Evolutionary conservation across 2,888 invertebrate species (phyloP).

Genomic region (Dioctria rufipes): DNA sequence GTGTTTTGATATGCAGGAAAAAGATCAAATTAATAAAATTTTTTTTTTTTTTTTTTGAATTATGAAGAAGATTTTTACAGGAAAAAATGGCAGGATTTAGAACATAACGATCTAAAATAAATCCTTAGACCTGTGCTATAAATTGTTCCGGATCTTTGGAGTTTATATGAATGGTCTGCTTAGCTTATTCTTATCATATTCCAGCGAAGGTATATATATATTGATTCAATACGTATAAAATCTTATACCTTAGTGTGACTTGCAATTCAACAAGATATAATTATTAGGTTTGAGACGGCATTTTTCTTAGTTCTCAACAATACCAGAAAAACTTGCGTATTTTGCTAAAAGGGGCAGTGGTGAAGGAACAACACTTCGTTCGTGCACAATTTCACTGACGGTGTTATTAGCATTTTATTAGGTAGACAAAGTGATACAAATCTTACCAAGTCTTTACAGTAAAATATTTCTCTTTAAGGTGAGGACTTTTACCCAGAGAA

Average conservation of each 20-base stretch:
- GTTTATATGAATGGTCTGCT: slow-evolving; percentile 85
- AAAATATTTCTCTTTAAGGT: slow-evolving; percentile 72
- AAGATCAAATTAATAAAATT: no score
- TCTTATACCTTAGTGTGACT: no score
- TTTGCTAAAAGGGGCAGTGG: slow-evolving; percentile 75
- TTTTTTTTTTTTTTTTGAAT: no score
- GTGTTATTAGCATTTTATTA: slow-evolving; percentile 75
- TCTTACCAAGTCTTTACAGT: no score
- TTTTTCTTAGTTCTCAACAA: slow-evolving; percentile 80
- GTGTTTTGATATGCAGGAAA: slow-evolving; percentile 80
- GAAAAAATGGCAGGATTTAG: slow-evolving; percentile 76
- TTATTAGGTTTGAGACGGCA: slow-evolving; percentile 79
- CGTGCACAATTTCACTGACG: slow-evolving; percentile 76
- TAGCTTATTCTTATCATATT: slow-evolving; percentile 81
- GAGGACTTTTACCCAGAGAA: slow-evolving; percentile 72
- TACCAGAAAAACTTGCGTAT: slow-evolving; percentile 73
- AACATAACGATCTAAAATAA: slow-evolving; percentile 67
- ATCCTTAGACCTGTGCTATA: slow-evolving; percentile 80
- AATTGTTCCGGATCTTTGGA: slow-evolving; percentile 87
- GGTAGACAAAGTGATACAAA: slow-evolving; percentile 73
- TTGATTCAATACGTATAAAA: no score
- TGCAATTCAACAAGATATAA: no score
- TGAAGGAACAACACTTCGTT: slow-evolving; percentile 73
- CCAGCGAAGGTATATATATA: slow-evolving; percentile 73
- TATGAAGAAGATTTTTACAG: slow-evolving; percentile 74